phyloP scores from a whole-genome alignment of 2,113 vertebrate species.

The Oreocharis arfaki region DNA sequence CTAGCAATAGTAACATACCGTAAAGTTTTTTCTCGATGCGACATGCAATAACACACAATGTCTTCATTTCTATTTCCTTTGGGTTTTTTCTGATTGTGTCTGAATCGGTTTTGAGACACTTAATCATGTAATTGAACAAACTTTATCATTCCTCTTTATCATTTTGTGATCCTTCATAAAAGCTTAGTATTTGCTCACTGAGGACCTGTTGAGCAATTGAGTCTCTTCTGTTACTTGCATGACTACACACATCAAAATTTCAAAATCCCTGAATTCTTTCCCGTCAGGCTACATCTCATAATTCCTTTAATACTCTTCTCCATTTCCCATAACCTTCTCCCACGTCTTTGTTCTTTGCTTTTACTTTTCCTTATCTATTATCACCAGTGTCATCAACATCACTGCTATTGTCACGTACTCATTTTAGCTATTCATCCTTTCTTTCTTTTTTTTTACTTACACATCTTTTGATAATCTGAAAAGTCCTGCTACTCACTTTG shows the following conservation, averaged over 20 bases:
- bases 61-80: neutral
- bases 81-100: neutral
- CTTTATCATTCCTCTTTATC: neutral
- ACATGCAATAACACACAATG: neutral
- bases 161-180: neutral
- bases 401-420: neutral
- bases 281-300: neutral
- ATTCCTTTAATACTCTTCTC: neutral
- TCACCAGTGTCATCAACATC: neutral
- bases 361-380: neutral
- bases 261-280: neutral
- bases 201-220: neutral
- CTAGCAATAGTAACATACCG: neutral
- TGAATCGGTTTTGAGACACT: neutral
- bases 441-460: neutral
- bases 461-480: neutral
- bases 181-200: neutral
- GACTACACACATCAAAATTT: neutral
- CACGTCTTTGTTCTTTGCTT: neutral
- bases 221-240: neutral
- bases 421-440: neutral
- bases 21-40: neutral
- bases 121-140: neutral
- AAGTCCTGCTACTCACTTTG: neutral
- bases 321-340: neutral